Evolutionary conservation across 2,113 vertebrate genomes (phyloP), one percentile per base, ranked within the genome.

Genomic region (Tylochromis polylepis): DNA sequence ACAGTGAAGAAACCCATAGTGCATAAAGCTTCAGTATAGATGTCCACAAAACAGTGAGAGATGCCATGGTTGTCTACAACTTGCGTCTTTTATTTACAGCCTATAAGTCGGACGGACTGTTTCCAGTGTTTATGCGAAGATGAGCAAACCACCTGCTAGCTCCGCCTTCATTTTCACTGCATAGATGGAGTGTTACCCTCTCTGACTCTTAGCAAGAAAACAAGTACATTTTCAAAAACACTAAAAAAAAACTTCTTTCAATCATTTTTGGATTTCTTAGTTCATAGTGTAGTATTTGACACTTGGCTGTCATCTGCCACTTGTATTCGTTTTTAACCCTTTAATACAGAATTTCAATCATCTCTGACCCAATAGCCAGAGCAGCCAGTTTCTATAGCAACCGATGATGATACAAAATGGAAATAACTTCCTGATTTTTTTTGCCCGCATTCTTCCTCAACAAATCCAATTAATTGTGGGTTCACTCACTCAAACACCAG

Each of bases 391-490:
- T 56, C 92, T 43, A 89, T 88, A 60, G 81, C 78, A 89, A 93
- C 86, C 8, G 8, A 43, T 22, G 18, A 70, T 27, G 9, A 80
- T 67, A 36, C 43, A 59, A 70, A 86, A 86, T 65, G 24, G 56
- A 91, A 85, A 83, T 56, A 43, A 65, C 81, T 41, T 89, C 56
- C 53, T 18, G 67, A 85, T 38, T 2, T 87, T 87, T 70, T 60
- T 80, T 29, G 11, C 72, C 20, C 1, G 6, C 36, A 59, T 85
- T 85, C 72, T 43, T 85, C 59, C 79, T 6, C 11, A 41, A 67
- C 62, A 49, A 81, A 79, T 88, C 58, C 80, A 58, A 84, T 70
- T 92, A 87, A 92, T 93, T 93, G 87, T 43, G 3, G 31, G 83
- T 78, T 92, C 43, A 15, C 83, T 89, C 81, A 59, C 58, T 82